A percentile compares a stretch with the other conserved stretches of the same genome.
Conservation (phyloP, 2,888 invertebrate genomes). For the Hemaris fuciformis region DNA sequence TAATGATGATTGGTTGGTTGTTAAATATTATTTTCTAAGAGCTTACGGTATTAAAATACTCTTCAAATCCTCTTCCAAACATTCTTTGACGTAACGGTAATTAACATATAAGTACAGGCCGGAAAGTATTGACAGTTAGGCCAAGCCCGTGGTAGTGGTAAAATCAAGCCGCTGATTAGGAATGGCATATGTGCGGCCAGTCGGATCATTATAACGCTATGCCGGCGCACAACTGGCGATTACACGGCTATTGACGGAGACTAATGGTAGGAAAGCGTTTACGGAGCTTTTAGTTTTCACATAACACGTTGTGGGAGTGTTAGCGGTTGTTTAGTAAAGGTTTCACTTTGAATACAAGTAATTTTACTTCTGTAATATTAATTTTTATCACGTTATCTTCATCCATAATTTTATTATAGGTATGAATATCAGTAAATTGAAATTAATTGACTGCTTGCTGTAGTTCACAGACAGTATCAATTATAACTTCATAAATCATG, state of each 20-base stretch:
- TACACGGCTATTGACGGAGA: conserved; percentile 32
- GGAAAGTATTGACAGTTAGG: not conserved
- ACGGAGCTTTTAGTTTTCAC: not conserved
- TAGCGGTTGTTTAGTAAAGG: not conserved
- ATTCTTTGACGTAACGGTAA: not conserved
- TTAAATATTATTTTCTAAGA: too few species aligned
- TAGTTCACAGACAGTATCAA: too few species aligned
- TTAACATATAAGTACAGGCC: not conserved
- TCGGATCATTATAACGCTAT: conserved; percentile 20
- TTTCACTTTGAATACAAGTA: not conserved
- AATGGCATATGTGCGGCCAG: conserved; percentile 24
- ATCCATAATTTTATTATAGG: too few species aligned
- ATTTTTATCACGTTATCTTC: not conserved
- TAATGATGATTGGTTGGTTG: too few species aligned
- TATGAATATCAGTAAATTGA: too few species aligned
- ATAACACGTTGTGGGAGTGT: not conserved
- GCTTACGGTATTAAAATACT: too few species aligned
- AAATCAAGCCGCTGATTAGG: conserved; percentile 17
- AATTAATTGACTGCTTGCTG: too few species aligned
- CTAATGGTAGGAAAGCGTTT: conserved; percentile 21
- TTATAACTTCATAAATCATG: too few species aligned
- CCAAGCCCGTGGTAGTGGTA: not conserved
- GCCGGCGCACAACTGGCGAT: conserved; percentile 28
- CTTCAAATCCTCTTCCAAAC: too few species aligned
- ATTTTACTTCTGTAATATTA: too few species aligned